These are phyloP conservation scores for Dendropsophus ebraccatus DNA, from an alignment of 2,113 vertebrate species.

Conservation along the genomic window DNA sequence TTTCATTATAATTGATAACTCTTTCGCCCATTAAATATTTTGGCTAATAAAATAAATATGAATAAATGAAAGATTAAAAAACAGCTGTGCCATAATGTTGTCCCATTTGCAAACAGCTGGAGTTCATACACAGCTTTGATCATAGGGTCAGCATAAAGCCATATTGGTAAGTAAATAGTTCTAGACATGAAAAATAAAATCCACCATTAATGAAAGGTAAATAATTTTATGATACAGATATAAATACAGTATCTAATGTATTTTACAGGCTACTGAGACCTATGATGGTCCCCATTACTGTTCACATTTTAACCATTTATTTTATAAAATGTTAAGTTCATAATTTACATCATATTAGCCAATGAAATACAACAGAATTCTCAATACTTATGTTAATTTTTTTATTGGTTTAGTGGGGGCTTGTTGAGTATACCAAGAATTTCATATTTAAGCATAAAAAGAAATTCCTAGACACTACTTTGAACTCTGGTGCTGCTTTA, in stretches of 20 bases:
- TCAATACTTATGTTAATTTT: no score
- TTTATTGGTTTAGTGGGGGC: no score
- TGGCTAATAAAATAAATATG: conserved; percentile 24
- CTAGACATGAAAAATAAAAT: conserved; percentile 1
- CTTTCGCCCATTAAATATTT: background rate
- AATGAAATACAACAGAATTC: no score
- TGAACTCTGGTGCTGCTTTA: no score
- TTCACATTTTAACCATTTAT: background rate
- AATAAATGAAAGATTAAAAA: conserved; percentile 37
- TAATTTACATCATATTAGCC: no score
- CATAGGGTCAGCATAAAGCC: conserved; percentile 10
- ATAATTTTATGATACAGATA: background rate
- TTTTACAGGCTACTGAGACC: background rate
- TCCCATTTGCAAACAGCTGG: conserved; percentile 24
- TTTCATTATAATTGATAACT: background rate
- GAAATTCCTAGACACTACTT: no score
- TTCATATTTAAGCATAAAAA: no score
- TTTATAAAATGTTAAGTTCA: background rate
- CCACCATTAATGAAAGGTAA: background rate
- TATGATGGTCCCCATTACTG: background rate
- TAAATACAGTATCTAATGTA: background rate
- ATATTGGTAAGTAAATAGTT: background rate
- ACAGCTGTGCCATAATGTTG: conserved; percentile 39
- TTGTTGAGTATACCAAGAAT: no score
- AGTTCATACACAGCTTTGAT: background rate